Base-by-base conservation (phyloP, 2,888 invertebrate species). In the Nephrocerus scutellatus region DNA sequence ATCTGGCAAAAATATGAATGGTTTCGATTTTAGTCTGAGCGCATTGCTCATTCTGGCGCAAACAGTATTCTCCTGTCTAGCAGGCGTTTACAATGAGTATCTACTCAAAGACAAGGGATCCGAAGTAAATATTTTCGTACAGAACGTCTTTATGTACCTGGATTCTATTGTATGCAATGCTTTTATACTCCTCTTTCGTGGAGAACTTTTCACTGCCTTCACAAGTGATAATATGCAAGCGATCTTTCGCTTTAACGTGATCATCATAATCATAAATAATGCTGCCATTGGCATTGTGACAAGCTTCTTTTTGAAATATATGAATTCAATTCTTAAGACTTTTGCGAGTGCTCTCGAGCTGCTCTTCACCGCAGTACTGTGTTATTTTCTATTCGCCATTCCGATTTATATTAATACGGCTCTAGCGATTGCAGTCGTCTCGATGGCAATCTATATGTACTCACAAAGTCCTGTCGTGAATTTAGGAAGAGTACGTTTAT, bases 51-150 rank as follows among this genome's bases (percentile, higher is more conserved):
- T 82, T 42, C 71, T 79, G 45, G 76, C 84, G 14, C 84, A 93
- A 75, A 84, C 87, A 33, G 76, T 91, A 48, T 92, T 87, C 60
- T 95, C 95, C 0, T 95, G 93, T 54, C 70, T 92, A 43, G 95
- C 95, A 1, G 95, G 95, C 6, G 95, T 95, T 4, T 96, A 93
- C 66, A 95, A 93, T 63, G 95, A 96, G 63, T 91, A 88, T 67
- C 72, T 96, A 36, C 71, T 96, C 4, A 95, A 95, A 71, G 83
- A 82, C 19, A 79, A 82, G 53, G 89, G 89, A 13, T 77, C 80
- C 3, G 80, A 84, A 49, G 83, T 91, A 1, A 85, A 91, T 60
- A 85, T 95, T 56, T 90, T 88, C 69, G 71, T 93, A 48, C 95
- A 95, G 69, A 96, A 95, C 65, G 80, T 91, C 6, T 95, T 90